phyloP scores from a whole-genome alignment of 1,140 invertebrate genomes.

The Drosophila lowei region DNA sequence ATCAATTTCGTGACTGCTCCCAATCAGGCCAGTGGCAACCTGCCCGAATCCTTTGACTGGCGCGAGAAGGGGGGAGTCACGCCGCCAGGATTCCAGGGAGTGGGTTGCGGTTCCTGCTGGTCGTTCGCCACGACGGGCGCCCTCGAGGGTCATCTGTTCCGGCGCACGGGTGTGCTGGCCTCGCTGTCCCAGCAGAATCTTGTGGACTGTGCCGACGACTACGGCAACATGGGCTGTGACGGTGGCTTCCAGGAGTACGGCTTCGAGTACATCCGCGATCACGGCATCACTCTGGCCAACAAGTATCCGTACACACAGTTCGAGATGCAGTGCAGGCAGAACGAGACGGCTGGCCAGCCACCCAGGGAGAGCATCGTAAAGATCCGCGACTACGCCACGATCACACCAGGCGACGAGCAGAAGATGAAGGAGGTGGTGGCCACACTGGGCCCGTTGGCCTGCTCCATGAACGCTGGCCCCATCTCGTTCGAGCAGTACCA shows the following conservation, averaged over 20 bases:
- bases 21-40: constrained; percentile 34
- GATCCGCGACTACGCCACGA: constrained; percentile 87
- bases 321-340: constrained; percentile 86
- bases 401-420: constrained; percentile 87
- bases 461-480: constrained; percentile 92
- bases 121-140: constrained; percentile 85
- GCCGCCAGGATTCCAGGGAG: constrained; percentile 87
- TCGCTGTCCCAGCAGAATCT: constrained; percentile 87
- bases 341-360: constrained; percentile 72
- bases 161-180: constrained; percentile 87
- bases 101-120: constrained; percentile 85
- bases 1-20: constrained; percentile 69
- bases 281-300: constrained; percentile 86
- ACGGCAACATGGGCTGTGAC: constrained; percentile 87
- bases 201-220: constrained; percentile 86
- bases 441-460: constrained; percentile 90
- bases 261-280: constrained; percentile 87
- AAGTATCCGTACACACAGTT: constrained; percentile 84
- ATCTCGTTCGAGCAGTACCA: constrained; percentile 92
- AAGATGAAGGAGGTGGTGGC: constrained; percentile 90
- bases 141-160: constrained; percentile 86
- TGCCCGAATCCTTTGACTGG: constrained; percentile 87
- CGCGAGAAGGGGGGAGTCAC: constrained; percentile 88
- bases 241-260: constrained; percentile 88
- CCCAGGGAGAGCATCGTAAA: constrained; percentile 86